Conservation (phyloP, 2,888 invertebrate genomes). For the Germaria angustata region DNA sequence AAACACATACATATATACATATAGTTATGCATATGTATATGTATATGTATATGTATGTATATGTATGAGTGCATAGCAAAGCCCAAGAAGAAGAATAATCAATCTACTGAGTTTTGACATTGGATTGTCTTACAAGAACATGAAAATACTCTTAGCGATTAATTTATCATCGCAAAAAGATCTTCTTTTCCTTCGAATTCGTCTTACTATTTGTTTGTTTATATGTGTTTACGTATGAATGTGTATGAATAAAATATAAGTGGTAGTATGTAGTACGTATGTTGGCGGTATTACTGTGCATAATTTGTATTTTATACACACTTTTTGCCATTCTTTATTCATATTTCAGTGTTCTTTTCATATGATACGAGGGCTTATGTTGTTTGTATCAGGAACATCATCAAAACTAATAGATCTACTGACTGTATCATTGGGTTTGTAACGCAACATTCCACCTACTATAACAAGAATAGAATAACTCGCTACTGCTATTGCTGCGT, state of each 20-base stretch:
- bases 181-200: constrained; percentile 68
- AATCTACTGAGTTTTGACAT: constrained; percentile 77
- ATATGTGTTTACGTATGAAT: background rate
- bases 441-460: too few species aligned
- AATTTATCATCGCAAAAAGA: constrained; percentile 79
- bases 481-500: too few species aligned
- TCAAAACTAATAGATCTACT: background rate
- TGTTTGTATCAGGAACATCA: background rate
- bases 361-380: background rate
- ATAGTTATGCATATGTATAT: background rate
- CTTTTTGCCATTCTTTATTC: background rate
- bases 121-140: constrained; percentile 78
- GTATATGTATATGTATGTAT: background rate
- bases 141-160: constrained; percentile 79
- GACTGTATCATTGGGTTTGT: background rate
- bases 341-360: constrained; percentile 8
- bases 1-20: too few species aligned
- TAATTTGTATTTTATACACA: constrained; percentile 5
- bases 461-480: too few species aligned
- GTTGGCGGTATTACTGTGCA: constrained; percentile 22
- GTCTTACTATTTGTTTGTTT: background rate
- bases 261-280: background rate
- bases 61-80: constrained; percentile 9
- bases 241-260: background rate
- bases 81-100: constrained; percentile 71